Base-by-base conservation (phyloP, 2,888 invertebrate species). In the Drosophila longiperda region DNA sequence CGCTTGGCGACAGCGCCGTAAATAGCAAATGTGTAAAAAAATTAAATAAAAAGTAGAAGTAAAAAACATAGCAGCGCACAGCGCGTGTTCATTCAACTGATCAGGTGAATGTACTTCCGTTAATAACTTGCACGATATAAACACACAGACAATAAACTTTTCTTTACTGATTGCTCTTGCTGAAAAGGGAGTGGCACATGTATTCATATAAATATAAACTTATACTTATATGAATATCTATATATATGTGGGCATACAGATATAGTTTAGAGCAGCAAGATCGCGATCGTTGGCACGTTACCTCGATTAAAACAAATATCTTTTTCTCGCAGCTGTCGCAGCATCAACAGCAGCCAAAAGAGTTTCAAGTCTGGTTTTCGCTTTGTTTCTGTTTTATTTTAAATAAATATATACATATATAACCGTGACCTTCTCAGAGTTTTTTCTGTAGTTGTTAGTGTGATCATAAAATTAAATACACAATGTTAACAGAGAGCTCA, bases 101-200 rank as follows among this genome's bases (percentile, higher is more conserved):
- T 80, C 87, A 87, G 87, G 89, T 87, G 87, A 87, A 87, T 80
- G 87, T 89, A 89, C 87, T 89, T 87, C 87, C 87, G 89, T 80
- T 86, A 75, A 84, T 84, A 87, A 73, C 72, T 77, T 57, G 53
- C 26, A 53, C 53, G 66, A 40, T 66, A 53, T 57, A 38, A 61
- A 61, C 38, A n/a, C 63, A 45, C 38, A 45, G 53, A 49, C 32
- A 45, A 42, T 42, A 20, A 42, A 53, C 26, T 45, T 59, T 58
- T 62, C 36, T 58, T 57, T 65, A 61, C 63, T 73, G 59, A 73
- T 67, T 57, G 54, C 33, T 48, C n/a, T 11, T 50, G n/a, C n/a
- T 45, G 45, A 48, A 72, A 74, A 80, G 79, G 79, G 79, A 77
- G 79, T 79, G 79, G 73, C 54, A 48, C 32, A 15, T 26, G 57